phyloP scores from a whole-genome alignment of 2,113 vertebrate species.

The Pangasianodon hypophthalmus region DNA sequence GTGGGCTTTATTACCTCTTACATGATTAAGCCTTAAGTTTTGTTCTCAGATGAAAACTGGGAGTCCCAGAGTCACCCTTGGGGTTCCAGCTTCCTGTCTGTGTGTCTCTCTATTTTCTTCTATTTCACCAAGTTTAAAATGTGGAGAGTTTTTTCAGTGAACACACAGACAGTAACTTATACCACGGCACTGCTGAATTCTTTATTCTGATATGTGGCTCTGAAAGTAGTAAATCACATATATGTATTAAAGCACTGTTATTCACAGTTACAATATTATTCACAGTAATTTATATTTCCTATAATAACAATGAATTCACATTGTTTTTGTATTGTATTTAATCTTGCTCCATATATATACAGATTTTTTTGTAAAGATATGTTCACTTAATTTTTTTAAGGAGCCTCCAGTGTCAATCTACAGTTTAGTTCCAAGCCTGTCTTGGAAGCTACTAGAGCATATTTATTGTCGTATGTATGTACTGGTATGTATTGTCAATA shows the following conservation, averaged over 20 bases:
- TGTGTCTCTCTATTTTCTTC: neutral
- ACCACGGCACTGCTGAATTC: neutral
- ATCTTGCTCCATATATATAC: no score
- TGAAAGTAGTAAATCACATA: neutral
- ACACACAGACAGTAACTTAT: neutral
- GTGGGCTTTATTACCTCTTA: constrained; percentile 27
- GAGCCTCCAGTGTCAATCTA: no score
- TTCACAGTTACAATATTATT: neutral
- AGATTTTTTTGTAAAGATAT: no score
- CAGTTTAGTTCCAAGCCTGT: no score
- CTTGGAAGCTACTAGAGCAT: no score
- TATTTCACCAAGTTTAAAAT: neutral
- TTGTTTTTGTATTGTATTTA: no score
- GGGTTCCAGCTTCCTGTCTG: neutral
- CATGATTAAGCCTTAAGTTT: constrained; percentile 15
- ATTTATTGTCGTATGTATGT: no score
- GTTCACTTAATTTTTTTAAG: no score
- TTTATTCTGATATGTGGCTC: neutral
- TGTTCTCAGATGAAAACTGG: neutral
- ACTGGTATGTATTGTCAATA: no score
- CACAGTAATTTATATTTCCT: neutral
- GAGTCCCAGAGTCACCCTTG: neutral
- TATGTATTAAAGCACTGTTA: neutral
- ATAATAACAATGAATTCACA: neutral
- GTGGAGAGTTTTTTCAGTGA: neutral